Conservation (phyloP, 1,140 invertebrate genomes). For the Trachymyrmex cornetzi region DNA sequence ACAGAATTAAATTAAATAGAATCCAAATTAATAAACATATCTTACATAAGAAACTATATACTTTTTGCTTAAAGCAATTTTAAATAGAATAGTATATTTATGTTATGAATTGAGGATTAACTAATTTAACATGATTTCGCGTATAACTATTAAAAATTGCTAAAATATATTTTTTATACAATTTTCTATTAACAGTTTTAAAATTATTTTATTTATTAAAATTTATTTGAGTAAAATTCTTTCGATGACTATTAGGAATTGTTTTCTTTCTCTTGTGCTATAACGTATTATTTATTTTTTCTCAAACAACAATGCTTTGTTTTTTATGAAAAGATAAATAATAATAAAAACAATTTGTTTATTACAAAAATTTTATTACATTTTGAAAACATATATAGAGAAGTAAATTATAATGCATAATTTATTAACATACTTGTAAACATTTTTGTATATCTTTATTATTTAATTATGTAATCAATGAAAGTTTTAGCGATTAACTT, state of each 20-base stretch:
- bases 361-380: too few species aligned
- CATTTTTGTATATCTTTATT: not conserved
- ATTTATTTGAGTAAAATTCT: too few species aligned
- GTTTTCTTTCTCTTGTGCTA: too few species aligned
- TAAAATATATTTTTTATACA: too few species aligned
- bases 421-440: not conserved
- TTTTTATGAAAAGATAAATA: not conserved
- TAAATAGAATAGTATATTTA: not conserved
- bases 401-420: not conserved
- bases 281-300: too few species aligned
- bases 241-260: too few species aligned
- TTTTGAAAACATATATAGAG: not conserved
- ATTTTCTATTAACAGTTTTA: too few species aligned
- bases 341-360: not conserved
- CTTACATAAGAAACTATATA: not conserved
- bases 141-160: too few species aligned
- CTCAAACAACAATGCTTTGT: too few species aligned
- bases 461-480: not conserved
- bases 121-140: not conserved
- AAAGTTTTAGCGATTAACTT: not conserved
- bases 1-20: not conserved
- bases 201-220: too few species aligned
- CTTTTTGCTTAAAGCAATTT: not conserved
- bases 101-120: not conserved
- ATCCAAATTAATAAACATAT: not conserved